Conservation (phyloP, 2,888 invertebrate species). For the Pachydiplax longipennis region DNA sequence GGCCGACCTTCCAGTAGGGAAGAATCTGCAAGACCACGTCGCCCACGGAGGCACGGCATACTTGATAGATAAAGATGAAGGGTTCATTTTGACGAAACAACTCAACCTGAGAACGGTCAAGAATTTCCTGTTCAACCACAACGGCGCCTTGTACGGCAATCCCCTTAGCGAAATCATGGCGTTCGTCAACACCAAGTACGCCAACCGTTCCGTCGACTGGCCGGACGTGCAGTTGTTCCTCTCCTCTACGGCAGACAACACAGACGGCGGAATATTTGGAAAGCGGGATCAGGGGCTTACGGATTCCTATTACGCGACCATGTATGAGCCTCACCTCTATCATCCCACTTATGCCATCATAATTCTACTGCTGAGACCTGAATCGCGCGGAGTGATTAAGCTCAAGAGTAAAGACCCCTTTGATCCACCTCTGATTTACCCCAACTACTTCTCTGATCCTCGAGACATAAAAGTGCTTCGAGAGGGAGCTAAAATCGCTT, state of each 20-base stretch:
- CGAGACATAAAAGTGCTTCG: not conserved
- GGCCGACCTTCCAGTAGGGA: conserved; percentile 51
- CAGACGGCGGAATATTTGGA: conserved; percentile 79
- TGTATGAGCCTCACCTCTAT: conserved; percentile 75
- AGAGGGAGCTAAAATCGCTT: not conserved
- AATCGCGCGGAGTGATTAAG: not conserved
- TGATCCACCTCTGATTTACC: not conserved
- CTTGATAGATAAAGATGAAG: not conserved
- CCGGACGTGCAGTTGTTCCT: conserved; percentile 83
- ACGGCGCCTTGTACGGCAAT: conserved; percentile 76
- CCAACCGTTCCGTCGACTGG: conserved; percentile 71
- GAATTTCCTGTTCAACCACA: conserved; percentile 53
- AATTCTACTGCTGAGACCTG: conserved; percentile 56
- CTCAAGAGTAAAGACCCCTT: not conserved
- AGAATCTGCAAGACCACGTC: conserved; percentile 51
- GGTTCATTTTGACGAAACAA: not conserved
- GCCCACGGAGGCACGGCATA: not conserved
- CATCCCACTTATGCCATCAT: conserved; percentile 69
- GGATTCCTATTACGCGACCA: conserved; percentile 71
- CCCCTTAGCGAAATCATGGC: conserved; percentile 82
- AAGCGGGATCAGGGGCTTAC: conserved; percentile 72
- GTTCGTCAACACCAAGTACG: conserved; percentile 77
- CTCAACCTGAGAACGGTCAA: too few species aligned
- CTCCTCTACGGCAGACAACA: conserved; percentile 76
- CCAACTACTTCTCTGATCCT: not conserved